Evolutionary conservation across 2,113 vertebrate genomes (phyloP).

Genomic region (Passer domesticus): DNA sequence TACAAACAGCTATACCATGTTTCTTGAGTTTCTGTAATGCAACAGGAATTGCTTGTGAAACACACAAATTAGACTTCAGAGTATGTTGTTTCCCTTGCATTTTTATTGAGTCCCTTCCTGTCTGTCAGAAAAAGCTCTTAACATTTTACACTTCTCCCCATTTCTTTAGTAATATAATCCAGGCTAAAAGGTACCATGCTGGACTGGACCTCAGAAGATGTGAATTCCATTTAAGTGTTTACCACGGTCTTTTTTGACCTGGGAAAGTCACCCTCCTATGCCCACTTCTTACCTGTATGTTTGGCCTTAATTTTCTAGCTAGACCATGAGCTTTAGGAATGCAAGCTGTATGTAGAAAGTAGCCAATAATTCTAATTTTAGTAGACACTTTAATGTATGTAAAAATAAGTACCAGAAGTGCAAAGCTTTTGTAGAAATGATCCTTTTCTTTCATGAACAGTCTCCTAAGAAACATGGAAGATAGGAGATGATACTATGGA

Average conservation of each 20-base stretch:
- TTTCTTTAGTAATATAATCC: background rate
- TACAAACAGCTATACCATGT: background rate
- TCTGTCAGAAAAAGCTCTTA: background rate
- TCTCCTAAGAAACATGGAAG: background rate
- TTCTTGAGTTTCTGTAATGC: background rate
- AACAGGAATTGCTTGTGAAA: background rate
- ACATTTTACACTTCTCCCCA: background rate
- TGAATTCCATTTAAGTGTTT: background rate
- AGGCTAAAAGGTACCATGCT: background rate
- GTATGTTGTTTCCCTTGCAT: background rate
- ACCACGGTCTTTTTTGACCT: background rate
- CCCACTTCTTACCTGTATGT: background rate
- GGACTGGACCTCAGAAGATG: background rate
- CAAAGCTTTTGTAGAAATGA: background rate
- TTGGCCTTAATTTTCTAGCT: background rate
- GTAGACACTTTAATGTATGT: background rate
- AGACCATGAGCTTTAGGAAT: background rate
- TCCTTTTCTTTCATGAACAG: background rate
- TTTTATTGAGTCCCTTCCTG: background rate
- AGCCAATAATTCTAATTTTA: background rate
- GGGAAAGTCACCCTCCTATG: background rate
- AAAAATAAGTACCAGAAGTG: background rate
- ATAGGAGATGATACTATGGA: background rate
- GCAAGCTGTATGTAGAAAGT: background rate
- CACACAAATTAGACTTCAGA: background rate